Evolutionary conservation across 2,888 invertebrate genomes (phyloP).

Genomic region (Drosophila multiciliata): DNA sequence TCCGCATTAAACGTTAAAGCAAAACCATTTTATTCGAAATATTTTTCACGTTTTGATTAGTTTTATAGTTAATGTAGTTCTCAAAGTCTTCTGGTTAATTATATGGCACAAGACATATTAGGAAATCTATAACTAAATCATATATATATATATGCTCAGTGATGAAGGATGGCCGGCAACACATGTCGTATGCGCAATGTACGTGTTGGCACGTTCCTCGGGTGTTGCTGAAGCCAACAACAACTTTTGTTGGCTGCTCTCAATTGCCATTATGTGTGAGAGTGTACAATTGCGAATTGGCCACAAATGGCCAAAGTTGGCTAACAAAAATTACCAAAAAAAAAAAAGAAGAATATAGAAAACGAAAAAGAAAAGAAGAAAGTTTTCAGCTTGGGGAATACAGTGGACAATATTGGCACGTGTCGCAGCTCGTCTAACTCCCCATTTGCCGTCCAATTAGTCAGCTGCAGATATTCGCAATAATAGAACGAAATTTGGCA

Average conservation of each 20-base stretch:
- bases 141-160: not conserved
- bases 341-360: too few relatives aligned
- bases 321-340: conserved; percentile 2
- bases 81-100: not conserved
- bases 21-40: not conserved
- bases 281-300: conserved; percentile 25
- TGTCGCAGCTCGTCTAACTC: conserved; percentile 24
- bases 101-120: not conserved
- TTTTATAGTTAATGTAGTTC: conserved; percentile 1
- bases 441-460: conserved; percentile 52
- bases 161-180: not conserved
- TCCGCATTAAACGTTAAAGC: conserved; percentile 45
- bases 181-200: conserved; percentile 38
- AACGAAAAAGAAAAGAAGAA: conserved; percentile 2
- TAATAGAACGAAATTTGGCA: conserved; percentile 31
- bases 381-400: conserved; percentile 31
- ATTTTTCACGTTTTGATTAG: not conserved
- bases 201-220: conserved; percentile 41
- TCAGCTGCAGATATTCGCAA: conserved; percentile 22
- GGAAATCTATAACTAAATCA: conserved; percentile 9
- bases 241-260: conserved; percentile 19
- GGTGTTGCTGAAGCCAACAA: conserved; percentile 13
- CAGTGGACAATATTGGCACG: conserved; percentile 43
- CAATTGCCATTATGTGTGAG: conserved; percentile 28
- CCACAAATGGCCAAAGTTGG: conserved; percentile 50